phyloP scores from a whole-genome alignment of 37 sponge, comb jelly and placozoan species.

The Chondrosia reniformis region DNA sequence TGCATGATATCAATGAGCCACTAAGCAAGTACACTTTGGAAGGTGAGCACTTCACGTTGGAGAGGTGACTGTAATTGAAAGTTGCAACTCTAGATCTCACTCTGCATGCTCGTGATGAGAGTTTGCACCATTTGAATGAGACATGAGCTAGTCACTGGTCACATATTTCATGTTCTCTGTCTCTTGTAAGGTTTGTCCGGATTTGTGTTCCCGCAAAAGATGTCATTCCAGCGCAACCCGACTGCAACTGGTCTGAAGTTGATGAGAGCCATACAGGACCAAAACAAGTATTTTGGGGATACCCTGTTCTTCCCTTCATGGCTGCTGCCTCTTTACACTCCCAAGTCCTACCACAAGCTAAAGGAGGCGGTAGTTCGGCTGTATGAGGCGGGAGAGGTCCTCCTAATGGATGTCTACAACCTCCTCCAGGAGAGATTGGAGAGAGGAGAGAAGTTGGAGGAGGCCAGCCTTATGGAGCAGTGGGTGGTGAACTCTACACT shows the following conservation, averaged over 20 bases:
- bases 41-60: too few relatives aligned
- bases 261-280: not conserved
- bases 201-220: conserved; percentile 8
- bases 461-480: conserved; percentile 30
- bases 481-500: conserved; percentile 42
- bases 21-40: conserved; percentile 33
- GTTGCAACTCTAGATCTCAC: too few relatives aligned
- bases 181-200: not conserved
- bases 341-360: not conserved
- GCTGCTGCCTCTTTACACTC: conserved; percentile 1
- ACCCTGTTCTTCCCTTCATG: conserved; percentile 14
- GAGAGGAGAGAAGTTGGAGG: not conserved
- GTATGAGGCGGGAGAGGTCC: conserved; percentile 6
- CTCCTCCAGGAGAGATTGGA: not conserved
- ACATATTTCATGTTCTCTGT: not conserved
- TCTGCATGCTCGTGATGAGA: too few relatives aligned
- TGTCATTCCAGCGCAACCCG: not conserved
- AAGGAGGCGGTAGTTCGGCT: not conserved
- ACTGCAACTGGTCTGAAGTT: not conserved
- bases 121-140: too few relatives aligned
- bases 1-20: not conserved
- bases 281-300: not conserved
- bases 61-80: too few relatives aligned
- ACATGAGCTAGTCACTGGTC: too few relatives aligned
- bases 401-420: not conserved